Evolutionary conservation across 2,888 invertebrate genomes (phyloP), one percentile per base, ranked within the genome.

Genomic region (Coleophora deauratella): DNA sequence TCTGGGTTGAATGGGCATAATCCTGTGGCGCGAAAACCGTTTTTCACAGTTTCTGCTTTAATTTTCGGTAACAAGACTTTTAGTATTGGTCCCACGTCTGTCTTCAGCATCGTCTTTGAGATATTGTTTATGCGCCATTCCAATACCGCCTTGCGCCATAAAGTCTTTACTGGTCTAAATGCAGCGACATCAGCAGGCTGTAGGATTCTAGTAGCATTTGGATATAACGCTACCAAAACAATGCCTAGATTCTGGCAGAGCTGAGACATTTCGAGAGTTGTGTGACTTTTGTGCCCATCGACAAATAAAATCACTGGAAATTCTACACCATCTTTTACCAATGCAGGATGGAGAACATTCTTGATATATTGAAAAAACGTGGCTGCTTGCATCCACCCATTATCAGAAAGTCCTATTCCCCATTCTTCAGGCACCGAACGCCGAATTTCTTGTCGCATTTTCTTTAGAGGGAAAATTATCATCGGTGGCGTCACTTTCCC

Each of bases 401-500:
- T 55, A 32, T 51, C 49, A 32, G 38, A 43, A 27, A 49, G 40
- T 11, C 51, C 52, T 40, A 52, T 51, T 27, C 52, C 54, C 52
- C 49, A 51, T 12, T 51, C 44, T 9, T 21, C 36, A 37, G 51
- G 51, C 33, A 51, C 48, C 34, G 45, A 41, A 21, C 34, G 36
- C 38, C 21, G 38, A 44, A 49, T 44, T 10, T 52, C 48, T 12
- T 42, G 33, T 45, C 42, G 45, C 44, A 51, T 44, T 41, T 47
- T 43, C 34, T 50, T 59, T 47, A 37, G 48, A 13, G 42, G 60
- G 47, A 12, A 55, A 42, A 54, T 59, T 54, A 45, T 55, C 57
- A 43, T 55, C 14, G 51, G 53, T 28, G 51, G 47, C 42, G 49
- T 48, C 27, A 38, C 42, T 35, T 12, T 43, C 39, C 54, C 48